phyloP scores from a whole-genome alignment of 2,888 invertebrate genomes.

The Anaspis maculata region DNA sequence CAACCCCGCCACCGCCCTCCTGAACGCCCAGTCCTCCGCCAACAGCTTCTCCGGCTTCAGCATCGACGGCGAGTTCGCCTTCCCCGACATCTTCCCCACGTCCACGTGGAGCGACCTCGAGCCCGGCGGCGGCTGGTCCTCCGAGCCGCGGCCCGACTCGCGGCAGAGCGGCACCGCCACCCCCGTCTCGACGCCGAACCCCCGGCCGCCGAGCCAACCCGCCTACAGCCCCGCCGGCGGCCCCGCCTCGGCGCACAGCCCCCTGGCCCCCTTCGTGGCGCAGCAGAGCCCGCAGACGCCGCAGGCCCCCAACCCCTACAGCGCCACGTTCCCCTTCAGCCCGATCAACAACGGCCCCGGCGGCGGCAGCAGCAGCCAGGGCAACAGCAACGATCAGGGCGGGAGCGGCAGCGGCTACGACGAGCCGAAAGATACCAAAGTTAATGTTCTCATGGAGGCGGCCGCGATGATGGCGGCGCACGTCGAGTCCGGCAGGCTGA shows the following conservation, averaged over 20 bases:
- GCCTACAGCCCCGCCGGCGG: slow-evolving; percentile 31
- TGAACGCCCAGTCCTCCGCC: too few species aligned
- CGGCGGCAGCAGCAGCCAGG: too few species aligned
- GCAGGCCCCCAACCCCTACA: slow-evolving; percentile 24
- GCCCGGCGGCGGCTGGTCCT: slow-evolving; percentile 30
- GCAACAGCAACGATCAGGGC: too few species aligned
- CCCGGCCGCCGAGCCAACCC: slow-evolving; percentile 48
- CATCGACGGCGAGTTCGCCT: slow-evolving; percentile 41
- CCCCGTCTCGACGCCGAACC: slow-evolving; percentile 54
- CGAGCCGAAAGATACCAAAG: slow-evolving; percentile 45
- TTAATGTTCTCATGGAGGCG: slow-evolving; percentile 41
- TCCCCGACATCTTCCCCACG: slow-evolving; percentile 48
- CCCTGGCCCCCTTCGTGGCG: slow-evolving; percentile 44
- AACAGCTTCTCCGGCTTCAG: slow-evolving; percentile 25
- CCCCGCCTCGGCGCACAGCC: slow-evolving; percentile 33
- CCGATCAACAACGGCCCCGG: slow-evolving; percentile 48
- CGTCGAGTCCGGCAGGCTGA: slow-evolving; percentile 51
- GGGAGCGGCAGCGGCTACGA: slow-evolving; percentile 37
- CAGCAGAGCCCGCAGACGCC: slow-evolving; percentile 44
- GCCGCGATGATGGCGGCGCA: slow-evolving; percentile 44
- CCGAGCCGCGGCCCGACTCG: slow-evolving; percentile 51
- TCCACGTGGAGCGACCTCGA: slow-evolving; percentile 49
- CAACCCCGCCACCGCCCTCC: slow-evolving; percentile 19
- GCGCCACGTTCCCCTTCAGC: slow-evolving; percentile 52
- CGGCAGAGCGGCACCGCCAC: slow-evolving; percentile 50